These are phyloP conservation scores for Aleiodes alternator DNA, from an alignment of 2,888 invertebrate genomes.

Conservation along the genomic window DNA sequence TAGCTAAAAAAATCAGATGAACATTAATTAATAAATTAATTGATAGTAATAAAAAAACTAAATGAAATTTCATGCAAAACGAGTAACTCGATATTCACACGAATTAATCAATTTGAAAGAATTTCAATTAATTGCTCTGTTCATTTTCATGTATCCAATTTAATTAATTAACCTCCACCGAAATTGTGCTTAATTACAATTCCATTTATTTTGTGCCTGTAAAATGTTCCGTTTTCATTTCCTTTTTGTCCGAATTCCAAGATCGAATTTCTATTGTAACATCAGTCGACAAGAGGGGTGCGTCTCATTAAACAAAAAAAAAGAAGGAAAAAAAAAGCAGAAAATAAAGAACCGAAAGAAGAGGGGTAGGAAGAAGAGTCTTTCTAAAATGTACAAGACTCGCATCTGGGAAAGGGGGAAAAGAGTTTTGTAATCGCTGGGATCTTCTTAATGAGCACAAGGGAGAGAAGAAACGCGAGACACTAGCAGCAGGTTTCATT, in stretches of 20 bases:
- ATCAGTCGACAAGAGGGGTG: conserved; percentile 30
- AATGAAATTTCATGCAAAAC: too few species aligned
- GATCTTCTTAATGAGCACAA: conserved; percentile 36
- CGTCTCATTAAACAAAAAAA: conserved; percentile 40
- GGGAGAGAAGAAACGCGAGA: conserved; percentile 33
- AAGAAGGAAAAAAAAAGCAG: conserved; percentile 23
- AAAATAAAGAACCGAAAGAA: conserved; percentile 18
- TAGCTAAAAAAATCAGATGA: too few species aligned
- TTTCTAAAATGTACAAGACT: conserved; percentile 37
- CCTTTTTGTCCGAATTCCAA: conserved; percentile 10
- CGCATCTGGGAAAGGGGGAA: conserved; percentile 28
- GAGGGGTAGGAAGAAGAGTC: conserved; percentile 34
- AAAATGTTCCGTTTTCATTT: conserved; percentile 19
- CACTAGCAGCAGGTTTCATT: conserved; percentile 32
- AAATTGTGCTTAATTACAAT: conserved; percentile 7
- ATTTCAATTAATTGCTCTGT: too few species aligned
- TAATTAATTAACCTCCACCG: too few species aligned
- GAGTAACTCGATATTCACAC: too few species aligned
- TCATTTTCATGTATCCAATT: too few species aligned
- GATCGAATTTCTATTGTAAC: conserved; percentile 34
- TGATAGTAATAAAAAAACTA: too few species aligned
- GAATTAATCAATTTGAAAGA: too few species aligned
- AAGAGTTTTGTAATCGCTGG: conserved; percentile 35
- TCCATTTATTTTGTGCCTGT: conserved; percentile 32
- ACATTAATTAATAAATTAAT: too few species aligned